Evolutionary conservation across 2,797 vertebrate species (phyloP), one percentile per base, ranked within the genome.

Genomic region (Chiloscyllium punctatum): DNA sequence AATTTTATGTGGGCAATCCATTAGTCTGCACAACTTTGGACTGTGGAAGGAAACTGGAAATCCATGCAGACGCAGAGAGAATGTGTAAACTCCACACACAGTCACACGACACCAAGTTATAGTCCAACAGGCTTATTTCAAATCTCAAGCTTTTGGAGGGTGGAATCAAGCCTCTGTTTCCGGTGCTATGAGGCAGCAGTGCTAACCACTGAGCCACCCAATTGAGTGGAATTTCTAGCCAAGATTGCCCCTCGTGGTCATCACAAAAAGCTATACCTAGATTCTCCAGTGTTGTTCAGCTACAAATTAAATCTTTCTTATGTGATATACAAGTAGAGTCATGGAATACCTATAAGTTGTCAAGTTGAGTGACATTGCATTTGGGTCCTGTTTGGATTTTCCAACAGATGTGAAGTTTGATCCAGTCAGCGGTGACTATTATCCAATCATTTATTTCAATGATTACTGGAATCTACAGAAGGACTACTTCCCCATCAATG

Each of bases 391-490:
- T 42, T 69, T 27, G 42, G 23, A 69, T 71, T 30, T n/a, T 96
- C 25, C 95, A 51, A 30, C 96, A 99, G 99, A 99, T 87, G 99
- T 99, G 87, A 99, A 99, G 96, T 99, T 99, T 3, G 99, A 99
- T 0, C 98, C 99, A 0, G 98, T 99, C 95, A 99, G 99, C 0
- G 99, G 99, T 0, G 99, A 99, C 96, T 99, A 99, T 97, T 99
- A 98, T 96, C 99, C 99, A 84, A 99, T 99, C 33, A 97, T 99
- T 37, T 99, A 99, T 97, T 99, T 99, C 97, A 99, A 99, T 0
- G 99, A 99, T 96, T 99, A 99, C 98, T 99, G 99, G 99, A 99
- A 99, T 97, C 98, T 99, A 96, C 99, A 99, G 97, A 99, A 98
- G 97, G 99, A 99, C 53, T 99, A 99, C 96, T 99, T 98, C 96